Evolutionary conservation across 2,113 vertebrate species (phyloP).

Genomic region (Myodes glareolus): DNA sequence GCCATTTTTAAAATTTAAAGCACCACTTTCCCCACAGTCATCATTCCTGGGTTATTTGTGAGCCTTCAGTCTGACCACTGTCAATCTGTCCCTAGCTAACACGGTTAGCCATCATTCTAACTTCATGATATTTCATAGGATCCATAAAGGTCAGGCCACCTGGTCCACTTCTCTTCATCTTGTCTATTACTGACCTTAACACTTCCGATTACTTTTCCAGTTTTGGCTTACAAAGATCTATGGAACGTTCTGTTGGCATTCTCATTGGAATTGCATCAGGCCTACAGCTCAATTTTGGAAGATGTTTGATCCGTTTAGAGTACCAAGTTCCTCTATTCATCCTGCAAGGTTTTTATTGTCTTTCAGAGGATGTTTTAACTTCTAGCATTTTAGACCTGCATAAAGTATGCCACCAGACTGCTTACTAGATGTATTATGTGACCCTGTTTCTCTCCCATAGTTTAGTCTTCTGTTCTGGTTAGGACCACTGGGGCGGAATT

Average conservation of each 20-base stretch:
- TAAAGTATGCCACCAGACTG: background rate
- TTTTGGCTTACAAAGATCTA: slow-evolving; percentile 43
- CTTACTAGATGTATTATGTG: background rate
- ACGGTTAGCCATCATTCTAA: background rate
- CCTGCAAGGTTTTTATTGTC: background rate
- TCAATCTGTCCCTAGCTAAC: background rate
- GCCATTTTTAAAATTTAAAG: background rate
- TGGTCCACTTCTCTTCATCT: slow-evolving; percentile 19
- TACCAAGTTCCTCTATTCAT: background rate
- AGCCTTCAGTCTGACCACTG: background rate
- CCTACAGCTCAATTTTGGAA: background rate
- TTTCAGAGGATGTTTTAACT: slow-evolving; percentile 37
- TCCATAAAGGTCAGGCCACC: background rate
- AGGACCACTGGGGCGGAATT: fast-evolving
- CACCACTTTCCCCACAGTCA: background rate
- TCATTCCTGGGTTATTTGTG: background rate
- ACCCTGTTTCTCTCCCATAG: background rate
- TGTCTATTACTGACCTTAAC: slow-evolving; percentile 56
- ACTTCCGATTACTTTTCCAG: slow-evolving; percentile 48
- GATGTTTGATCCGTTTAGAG: background rate
- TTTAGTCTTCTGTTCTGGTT: background rate
- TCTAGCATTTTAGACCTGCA: background rate
- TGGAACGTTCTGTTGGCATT: slow-evolving; percentile 58
- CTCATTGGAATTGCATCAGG: slow-evolving; percentile 23
- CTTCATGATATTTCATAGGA: background rate